Evolutionary conservation across 2,113 vertebrate genomes (phyloP), one percentile per base, ranked within the genome.

Genomic region (Cyrtonyx montezumae): DNA sequence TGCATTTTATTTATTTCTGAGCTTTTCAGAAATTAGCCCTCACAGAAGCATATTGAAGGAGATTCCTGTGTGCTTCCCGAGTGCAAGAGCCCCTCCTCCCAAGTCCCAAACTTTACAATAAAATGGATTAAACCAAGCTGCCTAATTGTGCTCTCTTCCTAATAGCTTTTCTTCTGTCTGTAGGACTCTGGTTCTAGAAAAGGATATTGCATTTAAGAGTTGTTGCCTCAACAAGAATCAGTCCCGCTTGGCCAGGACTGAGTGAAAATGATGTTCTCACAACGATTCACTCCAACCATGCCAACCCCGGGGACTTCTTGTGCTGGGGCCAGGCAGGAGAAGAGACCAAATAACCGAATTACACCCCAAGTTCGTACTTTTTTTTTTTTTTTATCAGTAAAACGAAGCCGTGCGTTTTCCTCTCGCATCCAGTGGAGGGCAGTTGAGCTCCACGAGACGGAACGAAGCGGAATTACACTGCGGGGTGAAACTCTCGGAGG

Each of bases 361-460:
- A 46, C 6, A 3, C 11, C 46, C 49, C 77, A 55, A 56, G 23
- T 58, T 45, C 5, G 5, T 13, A 8, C 7, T 43, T 30, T 66
- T 74, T 88, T 30, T 66, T 74, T 88, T 88, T 32, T 45, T 28
- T 42, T 23, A 23, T 25, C 45, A 3, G 19, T 4, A 25, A 14
- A 49, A 28, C 9, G 37, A 26, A n/a, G 26, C 43, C 40, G 23
- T 95, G 96, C 48, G 58, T 95, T 97, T 96, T 84, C 88, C 48
- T 51, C 36, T 79, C 13, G 30, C 8, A 25, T 73, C 97, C 98
- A 98, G 97, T 90, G 98, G 98, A 98, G 98, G 98, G 98, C 98
- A 97, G 96, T 94, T 96, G 84, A 83, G 96, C 78, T 96, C 96
- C 97, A 94, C 2, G 91, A 18, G 94, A 97, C 2, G 3, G 85